phyloP scores from a whole-genome alignment of 2,888 invertebrate species.

The Sminthurinus aureus region DNA sequence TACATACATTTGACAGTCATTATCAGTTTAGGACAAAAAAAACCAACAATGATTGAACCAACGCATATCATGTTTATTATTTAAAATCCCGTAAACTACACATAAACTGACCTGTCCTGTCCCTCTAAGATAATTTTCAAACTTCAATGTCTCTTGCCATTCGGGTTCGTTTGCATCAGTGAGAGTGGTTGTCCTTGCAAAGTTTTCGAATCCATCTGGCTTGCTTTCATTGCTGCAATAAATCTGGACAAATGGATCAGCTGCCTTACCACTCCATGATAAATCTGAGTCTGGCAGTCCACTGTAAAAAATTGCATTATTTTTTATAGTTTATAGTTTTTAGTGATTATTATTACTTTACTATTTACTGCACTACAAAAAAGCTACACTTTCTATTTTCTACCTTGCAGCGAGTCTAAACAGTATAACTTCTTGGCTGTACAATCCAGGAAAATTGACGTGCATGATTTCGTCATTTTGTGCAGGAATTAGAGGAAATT shows the following conservation, averaged over 20 bases:
- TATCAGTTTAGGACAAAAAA: too few species aligned
- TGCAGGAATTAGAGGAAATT: too few species aligned
- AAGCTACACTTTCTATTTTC: neutral
- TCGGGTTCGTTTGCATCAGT: slow-evolving; percentile 15
- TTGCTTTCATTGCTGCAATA: slow-evolving; percentile 17
- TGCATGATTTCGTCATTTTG: neutral
- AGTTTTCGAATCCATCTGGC: neutral
- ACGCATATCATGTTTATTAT: too few species aligned
- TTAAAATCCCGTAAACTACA: too few species aligned
- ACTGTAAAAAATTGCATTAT: slow-evolving; percentile 17
- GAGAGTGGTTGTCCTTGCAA: slow-evolving; percentile 28
- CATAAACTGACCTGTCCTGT: slow-evolving; percentile 15
- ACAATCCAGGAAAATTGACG: neutral
- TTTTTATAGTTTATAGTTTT: neutral
- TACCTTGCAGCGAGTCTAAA: slow-evolving; percentile 20
- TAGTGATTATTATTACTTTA: neutral
- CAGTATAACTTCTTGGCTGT: slow-evolving; percentile 7
- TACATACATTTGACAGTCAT: too few species aligned
- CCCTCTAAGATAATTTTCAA: slow-evolving; percentile 24
- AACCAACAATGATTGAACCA: too few species aligned
- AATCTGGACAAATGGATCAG: slow-evolving; percentile 36
- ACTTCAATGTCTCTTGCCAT: slow-evolving; percentile 25
- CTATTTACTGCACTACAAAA: neutral
- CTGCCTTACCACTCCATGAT: neutral
- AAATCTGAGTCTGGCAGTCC: slow-evolving; percentile 28